Evolutionary conservation across 2,113 vertebrate genomes (phyloP).

Genomic region (Heliornis fulica): DNA sequence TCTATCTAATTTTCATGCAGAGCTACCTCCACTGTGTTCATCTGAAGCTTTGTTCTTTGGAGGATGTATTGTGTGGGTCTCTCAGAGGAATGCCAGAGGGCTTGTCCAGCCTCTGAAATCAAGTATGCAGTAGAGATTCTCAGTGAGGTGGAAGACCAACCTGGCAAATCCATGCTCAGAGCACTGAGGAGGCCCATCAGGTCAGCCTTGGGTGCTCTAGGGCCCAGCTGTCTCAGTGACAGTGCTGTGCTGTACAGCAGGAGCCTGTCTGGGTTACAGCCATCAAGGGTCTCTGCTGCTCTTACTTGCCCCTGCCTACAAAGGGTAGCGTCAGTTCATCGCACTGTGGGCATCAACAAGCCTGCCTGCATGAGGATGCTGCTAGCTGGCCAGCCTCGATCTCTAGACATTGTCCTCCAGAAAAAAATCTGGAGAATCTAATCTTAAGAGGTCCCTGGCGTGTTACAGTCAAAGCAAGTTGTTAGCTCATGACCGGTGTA

Average conservation of each 20-base stretch:
- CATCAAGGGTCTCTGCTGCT: not conserved
- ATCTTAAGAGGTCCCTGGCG: not conserved
- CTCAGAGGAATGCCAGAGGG: not conserved
- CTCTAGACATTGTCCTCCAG: not conserved
- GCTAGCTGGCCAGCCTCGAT: not conserved
- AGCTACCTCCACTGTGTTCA: not conserved
- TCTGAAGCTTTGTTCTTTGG: not conserved
- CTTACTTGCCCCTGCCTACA: not conserved
- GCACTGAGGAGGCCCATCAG: rapidly evolving
- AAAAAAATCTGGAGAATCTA: not conserved
- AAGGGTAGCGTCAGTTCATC: not conserved
- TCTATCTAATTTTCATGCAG: not conserved
- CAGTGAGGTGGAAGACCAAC: not conserved
- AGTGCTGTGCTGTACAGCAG: not conserved
- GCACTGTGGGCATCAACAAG: not conserved
- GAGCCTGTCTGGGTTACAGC: not conserved
- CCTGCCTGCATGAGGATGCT: not conserved
- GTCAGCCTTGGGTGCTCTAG: not conserved
- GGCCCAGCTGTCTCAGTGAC: not conserved
- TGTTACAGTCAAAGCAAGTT: not conserved
- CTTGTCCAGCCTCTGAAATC: not conserved
- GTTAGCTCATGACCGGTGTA: not conserved
- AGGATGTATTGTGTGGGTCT: not conserved
- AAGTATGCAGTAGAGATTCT: not conserved
- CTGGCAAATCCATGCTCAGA: not conserved